Base-by-base conservation (phyloP, 2,797 vertebrate genomes). In the Carcharodon carcharias region DNA sequence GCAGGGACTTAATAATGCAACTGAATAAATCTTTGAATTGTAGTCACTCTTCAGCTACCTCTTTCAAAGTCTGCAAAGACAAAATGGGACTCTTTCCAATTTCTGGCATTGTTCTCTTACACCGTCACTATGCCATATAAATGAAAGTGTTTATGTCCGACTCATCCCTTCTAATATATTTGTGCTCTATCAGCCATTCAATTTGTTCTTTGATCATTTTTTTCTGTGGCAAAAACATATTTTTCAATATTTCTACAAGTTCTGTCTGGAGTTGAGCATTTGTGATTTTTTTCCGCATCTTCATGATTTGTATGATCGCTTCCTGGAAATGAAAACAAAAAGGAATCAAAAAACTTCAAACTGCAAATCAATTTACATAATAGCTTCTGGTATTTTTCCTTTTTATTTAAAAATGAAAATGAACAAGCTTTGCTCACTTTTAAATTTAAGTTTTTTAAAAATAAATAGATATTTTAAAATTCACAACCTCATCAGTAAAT, bases 151-250 rank as follows among this genome's bases (percentile, higher is more conserved):
- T 99, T 98, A 99, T 99, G 97, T 99, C 99, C 0, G 98, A 98
- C 97, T 99, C 99, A 92, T 99, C 99, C 97, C 99, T 98, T 98
- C 99, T 98, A 97, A 99, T 99, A 97, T 99, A 99, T 97, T 99
- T 99, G 98, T 99, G 99, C 97, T 99, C 99, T 97, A 99, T 99
- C 97, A 99, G 99, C 99, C 99, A 99, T 97, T 99, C 99, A 0
- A 99, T 99, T 98, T 99, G 99, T 98, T 99, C 99, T 98, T 99
- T 99, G 98, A 99, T 99, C 99, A 99, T 99, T 98, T 99, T 99
- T 98, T 99, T 99, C 98, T 99, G 99, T 96, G 99, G 99, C 97
- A 99, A 98, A 98, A 99, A 99, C 99, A 99, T 99, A 97, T 99
- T 99, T 98, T 99, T 99, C 97, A 99, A 98, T 98, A 99, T 99